Conservation (phyloP, 2,113 vertebrate species). For the Bufo bufo region DNA sequence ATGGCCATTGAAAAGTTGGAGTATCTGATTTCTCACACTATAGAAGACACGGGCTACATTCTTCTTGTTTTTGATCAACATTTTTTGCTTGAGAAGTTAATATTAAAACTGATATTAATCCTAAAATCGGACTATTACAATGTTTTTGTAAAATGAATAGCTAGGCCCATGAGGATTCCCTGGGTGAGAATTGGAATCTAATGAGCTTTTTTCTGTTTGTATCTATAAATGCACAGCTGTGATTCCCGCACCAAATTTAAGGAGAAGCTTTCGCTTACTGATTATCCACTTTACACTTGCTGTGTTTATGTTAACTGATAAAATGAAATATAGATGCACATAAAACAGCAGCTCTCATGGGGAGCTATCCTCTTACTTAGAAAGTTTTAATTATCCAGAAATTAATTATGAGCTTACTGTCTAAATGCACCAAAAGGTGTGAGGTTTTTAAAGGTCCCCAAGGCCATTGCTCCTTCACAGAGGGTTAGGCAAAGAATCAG, state of each 20-base stretch:
- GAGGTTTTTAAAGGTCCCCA: conserved; percentile 32
- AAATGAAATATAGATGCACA: conserved; percentile 40
- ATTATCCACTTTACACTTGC: conserved; percentile 42
- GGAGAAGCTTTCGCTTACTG: conserved; percentile 19
- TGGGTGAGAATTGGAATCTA: not conserved
- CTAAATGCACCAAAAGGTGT: conserved; percentile 41
- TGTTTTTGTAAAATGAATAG: conserved; percentile 10
- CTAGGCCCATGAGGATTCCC: conserved; percentile 32
- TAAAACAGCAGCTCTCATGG: conserved; percentile 22
- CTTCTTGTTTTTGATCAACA: not conserved
- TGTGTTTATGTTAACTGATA: conserved; percentile 47
- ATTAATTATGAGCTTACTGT: conserved; percentile 51
- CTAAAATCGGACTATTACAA: no score
- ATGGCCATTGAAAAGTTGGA: not conserved
- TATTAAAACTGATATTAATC: not conserved
- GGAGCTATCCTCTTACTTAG: conserved; percentile 30
- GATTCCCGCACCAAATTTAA: conserved; percentile 34
- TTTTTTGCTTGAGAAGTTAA: not conserved
- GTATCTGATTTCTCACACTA: not conserved
- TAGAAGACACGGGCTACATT: not conserved
- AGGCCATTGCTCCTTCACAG: conserved; percentile 41
- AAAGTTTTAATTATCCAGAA: conserved; percentile 55
- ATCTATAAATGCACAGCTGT: conserved; percentile 16
- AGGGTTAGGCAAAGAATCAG: conserved; percentile 38
- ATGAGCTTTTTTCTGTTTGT: conserved; percentile 15